phyloP scores from a whole-genome alignment of 2,888 invertebrate genomes.

The Mesorhabditis belari region DNA sequence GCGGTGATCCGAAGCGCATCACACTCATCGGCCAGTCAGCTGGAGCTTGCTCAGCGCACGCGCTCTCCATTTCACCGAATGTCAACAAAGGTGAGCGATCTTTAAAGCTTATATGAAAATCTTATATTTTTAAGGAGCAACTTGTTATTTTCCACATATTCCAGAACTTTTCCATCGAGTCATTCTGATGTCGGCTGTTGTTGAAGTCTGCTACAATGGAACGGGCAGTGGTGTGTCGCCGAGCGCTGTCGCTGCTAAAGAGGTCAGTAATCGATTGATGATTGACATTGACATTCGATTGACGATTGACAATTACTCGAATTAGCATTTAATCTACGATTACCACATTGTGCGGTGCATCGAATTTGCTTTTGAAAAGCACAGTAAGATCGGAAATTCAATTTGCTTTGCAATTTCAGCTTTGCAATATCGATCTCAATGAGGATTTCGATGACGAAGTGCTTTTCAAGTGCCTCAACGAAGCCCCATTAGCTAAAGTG shows the following conservation, averaged over 20 bases:
- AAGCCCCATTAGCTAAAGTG: no score
- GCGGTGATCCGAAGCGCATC: background rate
- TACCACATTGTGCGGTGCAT: no score
- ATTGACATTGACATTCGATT: no score
- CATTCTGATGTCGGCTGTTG: background rate
- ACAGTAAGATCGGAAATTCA: no score
- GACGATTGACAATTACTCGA: no score
- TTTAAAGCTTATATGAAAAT: background rate
- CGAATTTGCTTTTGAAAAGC: no score
- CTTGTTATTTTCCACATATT: background rate
- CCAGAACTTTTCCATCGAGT: background rate
- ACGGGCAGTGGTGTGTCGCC: background rate
- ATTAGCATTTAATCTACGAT: no score
- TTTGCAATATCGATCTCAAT: no score
- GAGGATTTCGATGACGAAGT: no score
- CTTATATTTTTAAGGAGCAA: background rate
- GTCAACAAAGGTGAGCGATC: background rate
- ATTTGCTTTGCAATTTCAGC: no score
- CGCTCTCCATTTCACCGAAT: background rate
- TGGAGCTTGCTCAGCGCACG: background rate
- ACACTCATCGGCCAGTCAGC: background rate
- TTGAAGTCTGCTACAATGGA: background rate
- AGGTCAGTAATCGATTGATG: no score
- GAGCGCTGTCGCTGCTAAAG: background rate
- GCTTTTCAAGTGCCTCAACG: no score